Evolutionary conservation across 2,888 invertebrate genomes (phyloP), one percentile per base, ranked within the genome.

Genomic region (Yponomeuta cagnagella): DNA sequence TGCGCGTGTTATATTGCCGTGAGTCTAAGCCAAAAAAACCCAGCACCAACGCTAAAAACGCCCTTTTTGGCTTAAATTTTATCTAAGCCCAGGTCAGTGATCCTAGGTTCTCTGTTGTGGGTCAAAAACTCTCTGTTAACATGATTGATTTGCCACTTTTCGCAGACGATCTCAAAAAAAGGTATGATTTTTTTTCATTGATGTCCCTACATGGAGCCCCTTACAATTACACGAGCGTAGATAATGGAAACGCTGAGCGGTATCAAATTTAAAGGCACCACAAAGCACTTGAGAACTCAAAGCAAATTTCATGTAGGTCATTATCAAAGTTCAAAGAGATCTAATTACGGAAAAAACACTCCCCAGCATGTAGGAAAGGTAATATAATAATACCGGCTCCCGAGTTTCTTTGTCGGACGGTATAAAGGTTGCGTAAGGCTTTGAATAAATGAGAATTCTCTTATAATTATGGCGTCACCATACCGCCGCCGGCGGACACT

Each of bases 251-350:
- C 52, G 2, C 5, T 58, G 52, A 12, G 52, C 15, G 15, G 15
- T 12, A 58, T 58, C 52, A 12, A 58, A 58, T 58, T 58, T 58
- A 58, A 58, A 58, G 52, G 52, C 52, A 43, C 43, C 43, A 43
- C 43, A 43, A 43, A 43, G 43, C 43, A 64, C 74, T 75, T 73
- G 72, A 73, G 75, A 75, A 77, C 63, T 67, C 67, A 67, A 67
- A 67, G 67, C 8, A 43, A 43, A 15, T 43, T 67, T 67, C 37
- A 65, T 37, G 67, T 43, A 64, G 64, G 37, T 67, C 37, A 15
- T 37, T 37, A 67, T 67, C 33, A 37, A 67, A 43, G n/a, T 37
- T 67, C 67, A 67, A 67, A 67, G 37, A 12, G 67, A 67, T 30
- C 30, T 64, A 64, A 67, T 31, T 37, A 67, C 67, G n/a, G n/a